A percentile compares a stretch with the other conserved stretches of the same genome.
phyloP scores from a whole-genome alignment of 2,888 invertebrate species.

The Helleia helle region DNA sequence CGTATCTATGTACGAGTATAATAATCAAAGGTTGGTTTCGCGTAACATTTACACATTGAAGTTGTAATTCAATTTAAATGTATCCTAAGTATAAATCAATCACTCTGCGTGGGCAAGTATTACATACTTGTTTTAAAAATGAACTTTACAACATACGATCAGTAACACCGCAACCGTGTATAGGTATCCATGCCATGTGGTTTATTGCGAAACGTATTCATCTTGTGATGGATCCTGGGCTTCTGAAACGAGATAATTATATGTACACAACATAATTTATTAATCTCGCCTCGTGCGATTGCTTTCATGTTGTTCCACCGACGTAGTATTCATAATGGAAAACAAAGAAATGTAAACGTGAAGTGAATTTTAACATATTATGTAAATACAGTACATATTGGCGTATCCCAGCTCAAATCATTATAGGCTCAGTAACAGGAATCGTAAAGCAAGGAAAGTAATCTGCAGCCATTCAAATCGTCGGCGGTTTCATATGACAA shows the following conservation, averaged over 20 bases:
- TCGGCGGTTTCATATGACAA: constrained; percentile 36
- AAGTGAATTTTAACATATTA: neutral
- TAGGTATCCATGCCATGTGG: too few relatives aligned
- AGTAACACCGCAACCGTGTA: too few relatives aligned
- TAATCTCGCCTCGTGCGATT: constrained; percentile 1
- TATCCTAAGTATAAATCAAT: too few relatives aligned
- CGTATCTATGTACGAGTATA: too few relatives aligned
- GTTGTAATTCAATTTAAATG: too few relatives aligned
- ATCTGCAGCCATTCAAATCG: constrained; percentile 50
- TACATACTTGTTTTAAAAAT: too few relatives aligned
- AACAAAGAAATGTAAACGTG: neutral
- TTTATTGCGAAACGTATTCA: too few relatives aligned
- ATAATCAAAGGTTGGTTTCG: too few relatives aligned
- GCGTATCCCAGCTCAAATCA: constrained; percentile 4
- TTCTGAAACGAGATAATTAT: constrained; percentile 4
- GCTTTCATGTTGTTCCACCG: neutral
- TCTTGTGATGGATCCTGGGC: too few relatives aligned
- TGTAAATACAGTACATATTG: neutral
- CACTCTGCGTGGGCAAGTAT: too few relatives aligned
- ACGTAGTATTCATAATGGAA: constrained; percentile 3
- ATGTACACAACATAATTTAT: constrained; percentile 1
- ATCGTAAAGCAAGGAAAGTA: constrained; percentile 60
- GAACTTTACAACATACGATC: too few relatives aligned
- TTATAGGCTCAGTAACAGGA: constrained; percentile 25
- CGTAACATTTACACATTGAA: too few relatives aligned